Evolutionary conservation across 2,113 vertebrate species (phyloP).

Genomic region (Caranx melampygus): DNA sequence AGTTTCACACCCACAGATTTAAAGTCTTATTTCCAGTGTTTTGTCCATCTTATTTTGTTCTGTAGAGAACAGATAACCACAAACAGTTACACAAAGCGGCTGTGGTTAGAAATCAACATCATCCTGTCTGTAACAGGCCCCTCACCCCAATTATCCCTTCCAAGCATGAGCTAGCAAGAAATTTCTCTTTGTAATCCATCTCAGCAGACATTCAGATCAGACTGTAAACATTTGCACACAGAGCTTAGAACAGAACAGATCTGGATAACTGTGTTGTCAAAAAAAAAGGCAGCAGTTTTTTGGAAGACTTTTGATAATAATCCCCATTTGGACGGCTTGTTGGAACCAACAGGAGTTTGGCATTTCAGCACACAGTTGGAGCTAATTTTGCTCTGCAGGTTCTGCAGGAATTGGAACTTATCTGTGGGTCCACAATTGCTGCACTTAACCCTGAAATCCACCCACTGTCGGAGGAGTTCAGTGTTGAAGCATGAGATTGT

Average conservation of each 20-base stretch:
- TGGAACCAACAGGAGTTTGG: neutral
- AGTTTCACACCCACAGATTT: neutral
- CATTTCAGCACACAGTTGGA: constrained; percentile 4
- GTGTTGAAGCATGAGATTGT: constrained; percentile 17
- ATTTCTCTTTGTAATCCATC: constrained; percentile 20
- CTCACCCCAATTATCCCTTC: neutral
- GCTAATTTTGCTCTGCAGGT: constrained; percentile 8
- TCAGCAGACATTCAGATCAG: neutral
- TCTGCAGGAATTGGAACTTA: neutral
- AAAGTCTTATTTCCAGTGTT: neutral
- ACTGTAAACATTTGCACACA: neutral
- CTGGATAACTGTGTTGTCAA: neutral
- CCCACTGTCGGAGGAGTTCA: neutral
- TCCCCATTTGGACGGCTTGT: neutral
- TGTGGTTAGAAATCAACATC: neutral
- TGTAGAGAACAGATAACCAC: neutral
- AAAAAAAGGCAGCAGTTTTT: constrained; percentile 15
- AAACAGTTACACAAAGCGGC: neutral
- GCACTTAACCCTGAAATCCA: constrained; percentile 20
- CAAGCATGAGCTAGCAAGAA: constrained; percentile 7
- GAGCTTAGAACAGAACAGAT: neutral
- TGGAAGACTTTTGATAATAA: constrained; percentile 4
- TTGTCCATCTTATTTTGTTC: neutral
- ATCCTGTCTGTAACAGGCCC: neutral
- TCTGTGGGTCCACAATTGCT: constrained; percentile 2